Conservation (phyloP, 1,140 invertebrate genomes). For the Piezodorus guildinii region DNA sequence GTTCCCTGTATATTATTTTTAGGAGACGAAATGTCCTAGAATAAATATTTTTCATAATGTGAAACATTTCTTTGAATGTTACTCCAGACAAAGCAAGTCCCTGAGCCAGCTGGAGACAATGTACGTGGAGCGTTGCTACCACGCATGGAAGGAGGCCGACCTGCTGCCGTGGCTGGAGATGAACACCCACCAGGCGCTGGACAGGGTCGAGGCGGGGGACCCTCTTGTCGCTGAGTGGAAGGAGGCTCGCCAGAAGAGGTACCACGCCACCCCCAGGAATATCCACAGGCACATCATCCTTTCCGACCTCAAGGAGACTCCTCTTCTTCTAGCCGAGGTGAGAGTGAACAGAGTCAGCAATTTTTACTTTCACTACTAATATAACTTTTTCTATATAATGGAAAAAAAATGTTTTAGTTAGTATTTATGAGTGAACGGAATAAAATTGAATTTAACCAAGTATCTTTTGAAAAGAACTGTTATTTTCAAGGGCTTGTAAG, state of each 20-base stretch:
- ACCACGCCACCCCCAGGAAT: slow-evolving; percentile 56
- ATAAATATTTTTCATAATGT: too few relatives aligned
- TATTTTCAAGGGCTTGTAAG: too few relatives aligned
- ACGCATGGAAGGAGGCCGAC: slow-evolving; percentile 67
- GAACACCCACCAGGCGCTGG: slow-evolving; percentile 52
- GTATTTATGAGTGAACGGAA: too few relatives aligned
- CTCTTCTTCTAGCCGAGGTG: slow-evolving; percentile 32
- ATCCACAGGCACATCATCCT: slow-evolving; percentile 68
- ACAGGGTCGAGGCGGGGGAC: slow-evolving; percentile 49
- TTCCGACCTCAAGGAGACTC: slow-evolving; percentile 64
- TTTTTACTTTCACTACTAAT: neutral
- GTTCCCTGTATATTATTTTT: too few relatives aligned
- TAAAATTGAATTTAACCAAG: too few relatives aligned
- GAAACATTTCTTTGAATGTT: too few relatives aligned
- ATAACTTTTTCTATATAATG: too few relatives aligned
- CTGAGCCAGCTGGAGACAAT: slow-evolving; percentile 58
- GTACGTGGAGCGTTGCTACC: slow-evolving; percentile 58
- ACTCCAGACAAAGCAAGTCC: slow-evolving; percentile 38
- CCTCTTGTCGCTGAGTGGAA: slow-evolving; percentile 46
- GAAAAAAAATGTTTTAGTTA: too few relatives aligned
- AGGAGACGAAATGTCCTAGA: too few relatives aligned
- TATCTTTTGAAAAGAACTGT: too few relatives aligned
- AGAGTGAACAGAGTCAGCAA: slow-evolving; percentile 26
- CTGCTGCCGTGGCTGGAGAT: slow-evolving; percentile 66
- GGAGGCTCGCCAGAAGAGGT: slow-evolving; percentile 47